These are phyloP conservation scores for Perognathus longimembris DNA, from an alignment of 2,113 vertebrate genomes.

Conservation along the genomic window DNA sequence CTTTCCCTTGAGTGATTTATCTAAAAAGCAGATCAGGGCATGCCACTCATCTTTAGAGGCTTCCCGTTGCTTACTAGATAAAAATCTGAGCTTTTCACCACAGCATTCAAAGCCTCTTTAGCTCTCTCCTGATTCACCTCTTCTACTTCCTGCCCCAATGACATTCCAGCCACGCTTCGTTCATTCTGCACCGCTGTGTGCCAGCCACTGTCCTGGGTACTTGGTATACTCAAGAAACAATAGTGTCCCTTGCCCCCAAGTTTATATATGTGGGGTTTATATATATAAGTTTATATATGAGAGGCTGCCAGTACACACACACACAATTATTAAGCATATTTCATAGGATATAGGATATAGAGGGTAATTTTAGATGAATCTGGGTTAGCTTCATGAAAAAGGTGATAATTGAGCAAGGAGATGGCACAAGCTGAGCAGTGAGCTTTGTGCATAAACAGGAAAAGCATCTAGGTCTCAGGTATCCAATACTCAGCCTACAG, in stretches of 20 bases:
- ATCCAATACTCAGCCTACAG: not conserved
- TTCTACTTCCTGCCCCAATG: constrained; percentile 22
- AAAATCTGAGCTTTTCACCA: constrained; percentile 68
- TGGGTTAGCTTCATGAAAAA: constrained; percentile 41
- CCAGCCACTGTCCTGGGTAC: not conserved
- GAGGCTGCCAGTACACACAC: not conserved
- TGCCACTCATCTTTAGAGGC: constrained; percentile 61
- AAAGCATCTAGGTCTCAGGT: not conserved
- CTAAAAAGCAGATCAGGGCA: constrained; percentile 68
- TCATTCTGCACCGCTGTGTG: not conserved
- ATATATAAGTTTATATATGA: too few relatives aligned
- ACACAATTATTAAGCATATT: not conserved
- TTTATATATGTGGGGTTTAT: not conserved
- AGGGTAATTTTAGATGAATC: not conserved
- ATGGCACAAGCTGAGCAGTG: not conserved
- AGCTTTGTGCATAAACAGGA: constrained; percentile 8
- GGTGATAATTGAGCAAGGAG: constrained; percentile 31
- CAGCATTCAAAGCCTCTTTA: constrained; percentile 40
- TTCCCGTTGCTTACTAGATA: constrained; percentile 71
- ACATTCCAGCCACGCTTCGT: constrained; percentile 50
- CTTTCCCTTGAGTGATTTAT: constrained; percentile 65
- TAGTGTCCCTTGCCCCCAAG: not conserved
- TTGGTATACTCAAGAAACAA: not conserved
- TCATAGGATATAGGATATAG: not conserved
- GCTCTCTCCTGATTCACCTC: not conserved